phyloP scores from a whole-genome alignment of 2,113 vertebrate genomes.

The Cathartes aura region DNA sequence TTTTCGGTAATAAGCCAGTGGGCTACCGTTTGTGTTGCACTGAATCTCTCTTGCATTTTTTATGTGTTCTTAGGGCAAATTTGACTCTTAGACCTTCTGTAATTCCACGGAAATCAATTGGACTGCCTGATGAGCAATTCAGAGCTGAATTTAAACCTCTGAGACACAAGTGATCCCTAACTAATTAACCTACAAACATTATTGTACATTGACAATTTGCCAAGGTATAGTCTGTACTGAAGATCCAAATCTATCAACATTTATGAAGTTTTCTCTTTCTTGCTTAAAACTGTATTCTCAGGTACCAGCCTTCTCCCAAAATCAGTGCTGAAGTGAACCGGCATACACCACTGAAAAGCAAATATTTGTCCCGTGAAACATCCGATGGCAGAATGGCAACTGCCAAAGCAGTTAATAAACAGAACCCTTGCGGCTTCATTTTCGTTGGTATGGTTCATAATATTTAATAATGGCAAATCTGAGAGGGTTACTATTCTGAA shows the following conservation, averaged over 20 bases:
- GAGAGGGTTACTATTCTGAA: neutral
- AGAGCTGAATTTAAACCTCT: slow-evolving; percentile 38
- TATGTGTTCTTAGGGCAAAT: slow-evolving; percentile 29
- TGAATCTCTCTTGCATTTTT: neutral
- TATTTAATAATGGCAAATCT: neutral
- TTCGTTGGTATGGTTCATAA: neutral
- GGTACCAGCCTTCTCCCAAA: neutral
- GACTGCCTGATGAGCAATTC: slow-evolving; percentile 11
- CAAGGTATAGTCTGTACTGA: neutral
- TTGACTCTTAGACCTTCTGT: neutral
- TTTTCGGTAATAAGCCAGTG: neutral
- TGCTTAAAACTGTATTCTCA: neutral
- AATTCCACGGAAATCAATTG: slow-evolving; percentile 17
- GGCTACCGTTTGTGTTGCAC: neutral
- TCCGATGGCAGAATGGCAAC: neutral
- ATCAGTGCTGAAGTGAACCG: neutral
- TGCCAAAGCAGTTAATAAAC: neutral
- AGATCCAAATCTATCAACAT: neutral
- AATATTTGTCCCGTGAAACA: neutral
- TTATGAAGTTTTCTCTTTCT: neutral
- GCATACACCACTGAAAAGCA: neutral
- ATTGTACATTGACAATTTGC: neutral
- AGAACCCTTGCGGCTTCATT: neutral
- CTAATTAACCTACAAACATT: slow-evolving; percentile 66
- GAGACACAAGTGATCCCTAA: slow-evolving; percentile 43